Evolutionary conservation across 2,797 vertebrate species (phyloP), one percentile per base, ranked within the genome.

Genomic region (Coregonus suidteri): DNA sequence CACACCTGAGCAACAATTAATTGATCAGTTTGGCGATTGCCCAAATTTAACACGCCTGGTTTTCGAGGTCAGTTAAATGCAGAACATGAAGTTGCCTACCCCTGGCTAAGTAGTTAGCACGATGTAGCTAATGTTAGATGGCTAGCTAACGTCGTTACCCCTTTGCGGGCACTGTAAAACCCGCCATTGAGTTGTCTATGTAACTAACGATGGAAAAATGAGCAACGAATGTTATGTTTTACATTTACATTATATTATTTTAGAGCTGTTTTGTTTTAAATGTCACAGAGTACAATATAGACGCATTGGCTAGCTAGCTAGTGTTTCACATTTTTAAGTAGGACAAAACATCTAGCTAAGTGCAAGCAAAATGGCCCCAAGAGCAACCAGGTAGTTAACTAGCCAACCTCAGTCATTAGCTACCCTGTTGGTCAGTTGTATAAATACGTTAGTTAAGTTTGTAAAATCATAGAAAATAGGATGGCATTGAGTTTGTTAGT

Each of bases 351-450:
- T 9, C 41, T 9, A 9, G 7, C 7, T 41, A 41, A 41, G 1
- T 6, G 11, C 16, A 41, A 70, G 68, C 20, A 70, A 70, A 70
- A 70, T 70, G 68, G 68, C 67, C 16, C 5, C 67, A 35, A n/a
- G n/a, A 56, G 56, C n/a, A 6, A 59, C 56, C 56, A n/a, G 56
- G 56, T 20, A 59, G 41, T 11, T 47, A 41, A 31, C n/a, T 70
- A 20, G 35, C 7, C 35, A 47, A 70, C 34, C 37, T 20, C 18
- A 59, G 5, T n/a, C 56, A 59, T n/a, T 9, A 59, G 3, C 56
- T 59, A 59, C 56, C n/a, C 6, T 5, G 56, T 59, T 59, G 56
- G 6, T 59, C n/a, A 59, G 56, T 20, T 59, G 18, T 20, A 59
- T 47, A 47, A 47, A 47, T 47, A 47, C 11, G 41, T 47, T 41